These are phyloP conservation scores for Muscidifurax raptorellus DNA, from an alignment of 1,140 invertebrate species.

Conservation along the genomic window DNA sequence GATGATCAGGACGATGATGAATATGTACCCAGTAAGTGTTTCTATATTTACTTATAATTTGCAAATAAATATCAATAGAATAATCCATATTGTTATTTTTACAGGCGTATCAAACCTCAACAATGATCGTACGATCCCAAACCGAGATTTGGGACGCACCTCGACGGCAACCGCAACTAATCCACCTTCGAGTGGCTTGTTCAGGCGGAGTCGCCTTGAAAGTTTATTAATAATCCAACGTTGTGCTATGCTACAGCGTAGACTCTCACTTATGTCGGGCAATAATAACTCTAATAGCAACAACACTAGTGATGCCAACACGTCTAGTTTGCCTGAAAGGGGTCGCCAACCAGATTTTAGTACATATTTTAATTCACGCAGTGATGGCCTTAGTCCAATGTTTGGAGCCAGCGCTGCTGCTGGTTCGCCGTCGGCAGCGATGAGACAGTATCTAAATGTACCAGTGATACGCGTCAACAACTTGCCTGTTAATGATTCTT, in stretches of 20 bases:
- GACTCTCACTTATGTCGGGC: background rate
- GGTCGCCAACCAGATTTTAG: background rate
- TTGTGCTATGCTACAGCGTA: background rate
- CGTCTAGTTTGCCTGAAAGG: background rate
- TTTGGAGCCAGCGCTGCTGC: background rate
- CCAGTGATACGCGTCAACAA: constrained; percentile 80
- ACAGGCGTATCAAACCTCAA: background rate
- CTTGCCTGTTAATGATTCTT: constrained; percentile 72
- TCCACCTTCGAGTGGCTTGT: background rate
- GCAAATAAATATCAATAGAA: no score
- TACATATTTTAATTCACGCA: background rate
- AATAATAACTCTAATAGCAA: background rate
- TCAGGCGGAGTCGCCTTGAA: background rate
- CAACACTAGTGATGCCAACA: background rate
- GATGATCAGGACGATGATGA: constrained; percentile 42
- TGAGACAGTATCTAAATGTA: constrained; percentile 69
- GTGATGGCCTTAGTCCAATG: background rate
- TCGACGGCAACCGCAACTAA: background rate
- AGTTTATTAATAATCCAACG: background rate
- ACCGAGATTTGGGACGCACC: background rate
- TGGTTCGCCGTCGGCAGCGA: background rate
- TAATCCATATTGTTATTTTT: background rate
- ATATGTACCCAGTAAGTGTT: background rate
- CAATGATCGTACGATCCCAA: background rate
- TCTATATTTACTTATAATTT: background rate